A percentile compares a stretch with the other conserved stretches of the same genome.
These are phyloP conservation scores for Agrilus mali DNA, from an alignment of 2,888 invertebrate species.

Conservation along the genomic window DNA sequence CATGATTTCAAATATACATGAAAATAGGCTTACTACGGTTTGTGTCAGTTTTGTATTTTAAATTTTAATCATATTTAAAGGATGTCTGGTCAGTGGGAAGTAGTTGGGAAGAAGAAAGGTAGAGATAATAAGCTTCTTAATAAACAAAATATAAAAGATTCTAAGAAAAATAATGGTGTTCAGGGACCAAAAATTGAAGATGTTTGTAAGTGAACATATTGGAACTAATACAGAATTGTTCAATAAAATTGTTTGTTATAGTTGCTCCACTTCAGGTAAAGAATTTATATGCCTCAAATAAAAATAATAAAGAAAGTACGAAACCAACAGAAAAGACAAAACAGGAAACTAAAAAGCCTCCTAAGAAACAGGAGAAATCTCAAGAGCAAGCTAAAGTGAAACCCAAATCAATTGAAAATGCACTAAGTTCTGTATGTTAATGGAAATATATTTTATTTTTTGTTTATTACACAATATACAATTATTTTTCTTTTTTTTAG, in stretches of 20 bases:
- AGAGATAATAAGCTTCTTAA: conserved; percentile 34
- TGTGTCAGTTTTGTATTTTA: conserved; percentile 3
- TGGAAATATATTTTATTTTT: not conserved
- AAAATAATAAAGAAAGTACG: conserved; percentile 48
- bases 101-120: conserved; percentile 54
- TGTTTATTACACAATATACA: conserved; percentile 7
- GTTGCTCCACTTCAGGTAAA: conserved; percentile 58
- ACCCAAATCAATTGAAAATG: conserved; percentile 51
- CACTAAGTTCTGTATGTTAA: conserved; percentile 42
- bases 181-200: conserved; percentile 58
- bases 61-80: conserved; percentile 7
- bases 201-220: conserved; percentile 46
- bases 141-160: conserved; percentile 42
- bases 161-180: conserved; percentile 36
- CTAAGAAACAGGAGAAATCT: conserved; percentile 36
- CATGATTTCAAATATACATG: too few relatives aligned
- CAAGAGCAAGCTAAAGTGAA: conserved; percentile 46
- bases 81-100: conserved; percentile 56
- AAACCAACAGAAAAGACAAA: conserved; percentile 36
- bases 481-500: conserved; percentile 33
- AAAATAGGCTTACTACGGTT: too few relatives aligned
- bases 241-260: conserved; percentile 25
- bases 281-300: conserved; percentile 49
- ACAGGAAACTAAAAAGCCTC: conserved; percentile 22
- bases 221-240: not conserved